Evolutionary conservation across 1,140 invertebrate species (phyloP).

Genomic region (Mesaphorura yosii): DNA sequence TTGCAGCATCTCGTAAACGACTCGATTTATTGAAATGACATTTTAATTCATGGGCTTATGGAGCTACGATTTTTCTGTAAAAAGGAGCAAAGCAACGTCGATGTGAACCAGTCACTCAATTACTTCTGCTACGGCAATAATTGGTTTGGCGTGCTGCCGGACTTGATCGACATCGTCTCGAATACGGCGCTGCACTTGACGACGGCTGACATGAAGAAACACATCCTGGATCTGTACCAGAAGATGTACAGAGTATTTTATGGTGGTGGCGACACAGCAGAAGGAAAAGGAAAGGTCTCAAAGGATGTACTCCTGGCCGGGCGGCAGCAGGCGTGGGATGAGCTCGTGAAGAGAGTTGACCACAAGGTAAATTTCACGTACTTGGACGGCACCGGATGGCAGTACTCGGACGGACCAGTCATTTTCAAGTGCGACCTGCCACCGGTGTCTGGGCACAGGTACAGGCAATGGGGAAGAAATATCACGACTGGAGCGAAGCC

Average conservation of each 20-base stretch:
- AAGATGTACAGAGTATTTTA: constrained; percentile 1
- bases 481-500: constrained; percentile 6
- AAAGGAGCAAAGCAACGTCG: constrained; percentile 9
- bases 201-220: constrained; percentile 15
- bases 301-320: not conserved
- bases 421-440: constrained; percentile 19
- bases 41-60: not conserved
- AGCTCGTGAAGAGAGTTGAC: constrained; percentile 3
- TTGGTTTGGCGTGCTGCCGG: constrained; percentile 11
- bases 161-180: constrained; percentile 11
- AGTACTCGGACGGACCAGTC: constrained; percentile 3
- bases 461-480: constrained; percentile 16
- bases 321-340: too few species aligned
- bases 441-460: not conserved
- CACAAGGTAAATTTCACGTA: constrained; percentile 12
- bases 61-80: too few species aligned
- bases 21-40: not conserved
- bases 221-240: constrained; percentile 8
- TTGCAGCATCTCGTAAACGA: constrained; percentile 4
- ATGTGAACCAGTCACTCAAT: not conserved
- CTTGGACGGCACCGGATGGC: constrained; percentile 7
- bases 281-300: not conserved
- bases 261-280: not conserved
- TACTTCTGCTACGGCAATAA: constrained; percentile 21
- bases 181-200: constrained; percentile 5